Percentiles rank a stretch among this genome's conserved stretches.
phyloP scores from a whole-genome alignment of 2,113 vertebrate genomes.

The Formicarius rufipectus region DNA sequence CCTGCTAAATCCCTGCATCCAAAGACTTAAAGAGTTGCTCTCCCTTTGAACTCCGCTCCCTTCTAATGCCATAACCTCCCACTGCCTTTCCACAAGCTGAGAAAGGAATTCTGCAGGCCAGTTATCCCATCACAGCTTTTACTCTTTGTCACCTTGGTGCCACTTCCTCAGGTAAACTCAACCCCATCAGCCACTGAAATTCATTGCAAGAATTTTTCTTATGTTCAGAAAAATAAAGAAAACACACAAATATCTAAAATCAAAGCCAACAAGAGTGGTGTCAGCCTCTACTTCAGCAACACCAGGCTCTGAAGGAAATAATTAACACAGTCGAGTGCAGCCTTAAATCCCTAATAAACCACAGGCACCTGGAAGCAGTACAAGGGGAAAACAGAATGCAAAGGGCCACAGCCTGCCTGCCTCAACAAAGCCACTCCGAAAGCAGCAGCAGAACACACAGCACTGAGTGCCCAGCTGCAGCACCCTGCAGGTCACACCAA shows the following conservation, averaged over 20 bases:
- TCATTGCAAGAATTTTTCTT: not conserved
- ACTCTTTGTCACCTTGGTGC: not conserved
- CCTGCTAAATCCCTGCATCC: not conserved
- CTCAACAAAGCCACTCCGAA: not conserved
- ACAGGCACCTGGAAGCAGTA: not conserved
- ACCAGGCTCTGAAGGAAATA: not conserved
- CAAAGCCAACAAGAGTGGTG: not conserved
- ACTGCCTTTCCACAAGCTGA: not conserved
- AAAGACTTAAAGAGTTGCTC: not conserved
- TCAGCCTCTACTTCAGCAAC: not conserved
- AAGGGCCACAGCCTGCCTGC: accelerated
- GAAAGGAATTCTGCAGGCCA: not conserved
- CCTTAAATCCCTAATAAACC: not conserved
- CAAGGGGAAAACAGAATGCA: not conserved
- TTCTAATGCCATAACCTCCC: not conserved
- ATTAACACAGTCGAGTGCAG: not conserved
- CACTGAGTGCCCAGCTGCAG: accelerated
- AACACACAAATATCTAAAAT: not conserved
- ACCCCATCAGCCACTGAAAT: not conserved
- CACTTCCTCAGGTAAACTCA: not conserved
- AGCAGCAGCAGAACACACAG: not conserved
- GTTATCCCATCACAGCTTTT: not conserved
- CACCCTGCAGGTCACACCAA: accelerated
- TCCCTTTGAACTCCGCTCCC: not conserved
- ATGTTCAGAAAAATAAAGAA: not conserved